Evolutionary conservation across 92 coral and sea anemone species (phyloP).

Genomic region (Epizoanthus rinbou): DNA sequence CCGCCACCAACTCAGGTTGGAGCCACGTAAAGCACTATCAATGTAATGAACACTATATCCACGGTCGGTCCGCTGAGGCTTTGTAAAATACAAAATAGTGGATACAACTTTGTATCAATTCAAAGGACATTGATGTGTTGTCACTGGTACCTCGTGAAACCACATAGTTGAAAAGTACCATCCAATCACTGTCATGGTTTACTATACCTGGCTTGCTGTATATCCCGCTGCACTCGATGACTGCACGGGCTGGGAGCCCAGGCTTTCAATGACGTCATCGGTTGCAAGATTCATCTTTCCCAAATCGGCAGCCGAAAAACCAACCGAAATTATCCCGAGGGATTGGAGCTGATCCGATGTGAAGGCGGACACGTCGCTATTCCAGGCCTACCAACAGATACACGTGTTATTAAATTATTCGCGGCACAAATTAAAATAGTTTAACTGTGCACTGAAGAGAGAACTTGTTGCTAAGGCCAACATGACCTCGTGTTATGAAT

Average conservation of each 20-base stretch:
- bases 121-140: too few relatives aligned
- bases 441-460: too few relatives aligned
- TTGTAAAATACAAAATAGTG: neutral
- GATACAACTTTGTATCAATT: neutral
- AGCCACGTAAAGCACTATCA: too few relatives aligned
- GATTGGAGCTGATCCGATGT: conserved; percentile 76
- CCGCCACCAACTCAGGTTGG: too few relatives aligned
- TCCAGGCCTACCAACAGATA: conserved; percentile 59
- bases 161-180: too few relatives aligned
- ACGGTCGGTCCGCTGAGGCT: too few relatives aligned
- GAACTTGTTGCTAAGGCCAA: too few relatives aligned
- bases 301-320: conserved; percentile 64
- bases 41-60: too few relatives aligned
- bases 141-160: too few relatives aligned
- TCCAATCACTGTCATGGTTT: neutral
- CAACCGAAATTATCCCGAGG: conserved; percentile 67
- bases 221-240: conserved; percentile 52
- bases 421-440: too few relatives aligned
- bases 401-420: too few relatives aligned
- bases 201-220: conserved; percentile 51
- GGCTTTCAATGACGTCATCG: conserved; percentile 77
- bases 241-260: conserved; percentile 55
- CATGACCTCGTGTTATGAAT: too few relatives aligned
- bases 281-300: conserved; percentile 54
- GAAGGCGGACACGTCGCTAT: conserved; percentile 41